Percentiles rank a stretch among this genome's conserved stretches.
Evolutionary conservation across 2,888 invertebrate species (phyloP).

Genomic region (Ecdyonurus torrentis): DNA sequence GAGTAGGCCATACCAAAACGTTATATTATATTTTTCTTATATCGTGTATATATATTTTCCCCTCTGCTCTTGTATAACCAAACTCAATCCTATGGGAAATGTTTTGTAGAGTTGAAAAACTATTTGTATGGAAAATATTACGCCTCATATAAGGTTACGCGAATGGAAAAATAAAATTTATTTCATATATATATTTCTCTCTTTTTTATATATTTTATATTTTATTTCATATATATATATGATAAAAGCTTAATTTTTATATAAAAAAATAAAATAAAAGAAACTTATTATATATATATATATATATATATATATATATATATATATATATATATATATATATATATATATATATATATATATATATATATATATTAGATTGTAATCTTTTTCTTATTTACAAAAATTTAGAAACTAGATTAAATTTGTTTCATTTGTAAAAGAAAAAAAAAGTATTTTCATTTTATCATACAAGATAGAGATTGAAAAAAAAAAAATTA

Average conservation of each 20-base stretch:
- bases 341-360: neutral
- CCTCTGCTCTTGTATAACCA: neutral
- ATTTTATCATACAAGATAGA: too few species aligned
- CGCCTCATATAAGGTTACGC: neutral
- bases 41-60: neutral
- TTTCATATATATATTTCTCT: neutral
- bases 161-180: neutral
- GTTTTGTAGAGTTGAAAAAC: slow-evolving; percentile 1
- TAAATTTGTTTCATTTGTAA: neutral
- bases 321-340: neutral
- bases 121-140: slow-evolving; percentile 2
- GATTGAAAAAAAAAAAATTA: too few species aligned
- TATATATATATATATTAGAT: neutral
- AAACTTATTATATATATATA: too few species aligned
- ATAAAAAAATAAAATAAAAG: neutral
- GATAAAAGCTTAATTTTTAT: neutral
- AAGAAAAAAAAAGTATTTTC: too few species aligned
- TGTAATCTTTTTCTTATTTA: neutral
- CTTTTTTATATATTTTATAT: too few species aligned
- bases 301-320: too few species aligned
- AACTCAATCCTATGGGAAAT: neutral
- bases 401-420: neutral
- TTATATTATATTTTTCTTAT: too few species aligned
- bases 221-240: too few species aligned
- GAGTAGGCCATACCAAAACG: neutral